Percentiles rank a stretch among this genome's conserved stretches.
These are phyloP conservation scores for Lathronympha strigana DNA, from an alignment of 2,888 invertebrate species.

Conservation along the genomic window DNA sequence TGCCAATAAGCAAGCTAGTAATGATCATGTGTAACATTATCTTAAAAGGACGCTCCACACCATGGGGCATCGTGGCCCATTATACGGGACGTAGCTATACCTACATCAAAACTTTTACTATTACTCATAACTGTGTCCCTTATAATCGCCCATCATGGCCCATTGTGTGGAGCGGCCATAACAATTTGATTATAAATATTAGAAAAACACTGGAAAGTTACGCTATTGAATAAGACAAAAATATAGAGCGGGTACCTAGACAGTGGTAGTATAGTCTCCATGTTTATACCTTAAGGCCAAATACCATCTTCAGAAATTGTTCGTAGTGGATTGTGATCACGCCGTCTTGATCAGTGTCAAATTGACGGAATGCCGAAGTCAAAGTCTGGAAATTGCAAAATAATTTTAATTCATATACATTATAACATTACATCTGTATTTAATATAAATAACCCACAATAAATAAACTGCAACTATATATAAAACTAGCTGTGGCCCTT, in stretches of 20 bases:
- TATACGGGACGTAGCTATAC: too few relatives aligned
- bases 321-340: slow-evolving; percentile 97
- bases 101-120: too few relatives aligned
- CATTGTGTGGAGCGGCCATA: too few relatives aligned
- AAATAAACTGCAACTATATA: too few relatives aligned
- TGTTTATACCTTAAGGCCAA: slow-evolving; percentile 88
- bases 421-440: neutral
- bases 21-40: too few relatives aligned
- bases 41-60: too few relatives aligned
- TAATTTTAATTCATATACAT: neutral
- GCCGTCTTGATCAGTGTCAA: slow-evolving; percentile 97
- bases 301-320: slow-evolving; percentile 97
- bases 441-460: neutral
- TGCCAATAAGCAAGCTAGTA: too few relatives aligned
- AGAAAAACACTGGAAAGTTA: neutral
- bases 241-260: neutral
- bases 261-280: slow-evolving; percentile 6
- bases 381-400: slow-evolving; percentile 88
- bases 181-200: neutral
- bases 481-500: too few relatives aligned
- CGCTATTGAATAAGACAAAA: neutral
- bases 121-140: too few relatives aligned
- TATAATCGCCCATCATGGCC: too few relatives aligned
- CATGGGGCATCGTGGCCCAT: too few relatives aligned
- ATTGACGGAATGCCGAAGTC: slow-evolving; percentile 93